phyloP scores from a whole-genome alignment of 2,113 vertebrate genomes.

The Taxidea taxus region DNA sequence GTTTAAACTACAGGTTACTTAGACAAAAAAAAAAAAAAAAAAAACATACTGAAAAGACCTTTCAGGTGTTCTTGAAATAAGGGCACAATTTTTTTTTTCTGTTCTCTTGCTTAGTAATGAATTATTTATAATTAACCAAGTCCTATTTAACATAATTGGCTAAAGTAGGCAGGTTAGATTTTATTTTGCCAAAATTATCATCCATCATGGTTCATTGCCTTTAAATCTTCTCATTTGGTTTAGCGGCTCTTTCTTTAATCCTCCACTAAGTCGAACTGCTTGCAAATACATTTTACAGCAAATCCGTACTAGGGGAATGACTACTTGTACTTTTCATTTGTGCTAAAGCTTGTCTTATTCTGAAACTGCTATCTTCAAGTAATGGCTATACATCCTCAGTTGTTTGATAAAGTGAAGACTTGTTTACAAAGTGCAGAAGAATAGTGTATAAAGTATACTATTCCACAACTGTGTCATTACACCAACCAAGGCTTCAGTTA shows the following conservation, averaged over 20 bases:
- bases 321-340: background rate
- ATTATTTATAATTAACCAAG: conserved; percentile 36
- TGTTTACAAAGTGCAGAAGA: conserved; percentile 3
- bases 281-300: conserved; percentile 23
- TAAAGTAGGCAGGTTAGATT: conserved; percentile 33
- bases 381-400: background rate
- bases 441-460: background rate
- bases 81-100: background rate
- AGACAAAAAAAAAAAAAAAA: background rate
- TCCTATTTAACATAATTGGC: conserved; percentile 18
- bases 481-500: background rate
- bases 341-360: background rate
- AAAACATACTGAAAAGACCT: background rate
- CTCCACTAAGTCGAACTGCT: background rate
- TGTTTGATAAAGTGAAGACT: background rate
- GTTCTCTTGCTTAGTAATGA: background rate
- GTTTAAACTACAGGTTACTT: background rate
- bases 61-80: background rate
- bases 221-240: conserved; percentile 39
- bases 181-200: conserved; percentile 56
- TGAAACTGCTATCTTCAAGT: background rate
- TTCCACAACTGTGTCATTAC: conserved; percentile 39
- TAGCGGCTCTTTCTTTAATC: conserved; percentile 30
- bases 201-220: conserved; percentile 14
- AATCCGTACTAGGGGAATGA: background rate